A percentile compares a stretch with the other conserved stretches of the same genome.
Evolutionary conservation across 2,888 invertebrate species (phyloP).

Genomic region (Amblyjoppa proteus): DNA sequence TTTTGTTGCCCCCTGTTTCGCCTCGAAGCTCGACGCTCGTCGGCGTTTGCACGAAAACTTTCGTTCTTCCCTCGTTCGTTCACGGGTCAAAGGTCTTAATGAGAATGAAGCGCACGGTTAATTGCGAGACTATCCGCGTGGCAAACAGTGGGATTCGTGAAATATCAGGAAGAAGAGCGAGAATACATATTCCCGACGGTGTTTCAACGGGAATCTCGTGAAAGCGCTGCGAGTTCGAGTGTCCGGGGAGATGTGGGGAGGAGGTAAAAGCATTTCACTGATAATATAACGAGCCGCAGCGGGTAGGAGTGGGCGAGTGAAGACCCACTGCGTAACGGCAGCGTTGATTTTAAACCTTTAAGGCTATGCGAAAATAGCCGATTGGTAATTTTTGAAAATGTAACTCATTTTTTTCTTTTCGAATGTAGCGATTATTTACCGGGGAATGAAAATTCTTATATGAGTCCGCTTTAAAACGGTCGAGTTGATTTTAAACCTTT

Average conservation of each 20-base stretch:
- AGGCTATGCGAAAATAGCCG: too few species aligned
- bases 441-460: too few species aligned
- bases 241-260: not conserved
- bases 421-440: too few species aligned
- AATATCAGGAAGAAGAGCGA: constrained; percentile 2
- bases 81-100: constrained; percentile 64
- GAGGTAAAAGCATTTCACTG: not conserved
- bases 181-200: not conserved
- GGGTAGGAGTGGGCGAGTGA: too few species aligned
- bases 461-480: too few species aligned
- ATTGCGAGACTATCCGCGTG: constrained; percentile 47
- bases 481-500: too few species aligned
- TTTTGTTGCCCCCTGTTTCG: not conserved
- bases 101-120: constrained; percentile 60
- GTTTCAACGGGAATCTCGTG: not conserved
- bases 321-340: too few species aligned
- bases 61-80: constrained; percentile 43
- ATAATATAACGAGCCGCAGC: not conserved
- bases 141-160: constrained; percentile 24
- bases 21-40: constrained; percentile 44
- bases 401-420: too few species aligned
- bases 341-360: too few species aligned
- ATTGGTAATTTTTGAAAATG: too few species aligned
- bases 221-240: not conserved
- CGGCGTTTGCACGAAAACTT: constrained; percentile 42